phyloP scores from a whole-genome alignment of 1,140 invertebrate species.

The Ganaspis sp. region DNA sequence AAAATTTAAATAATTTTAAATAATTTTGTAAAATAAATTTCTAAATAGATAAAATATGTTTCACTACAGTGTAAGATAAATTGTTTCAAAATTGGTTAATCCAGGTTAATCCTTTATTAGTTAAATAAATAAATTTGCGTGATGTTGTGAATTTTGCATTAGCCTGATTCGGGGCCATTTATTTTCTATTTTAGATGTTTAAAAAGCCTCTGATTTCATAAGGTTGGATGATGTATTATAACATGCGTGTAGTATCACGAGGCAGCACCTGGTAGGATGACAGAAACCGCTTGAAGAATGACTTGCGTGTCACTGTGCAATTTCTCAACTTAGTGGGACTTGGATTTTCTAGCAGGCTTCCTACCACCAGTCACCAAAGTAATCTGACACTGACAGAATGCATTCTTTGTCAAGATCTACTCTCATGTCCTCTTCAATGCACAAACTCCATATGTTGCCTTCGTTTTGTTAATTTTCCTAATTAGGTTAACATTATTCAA shows the following conservation, averaged over 20 bases:
- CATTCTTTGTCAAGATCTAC: conserved; percentile 19
- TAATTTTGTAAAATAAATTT: too few relatives aligned
- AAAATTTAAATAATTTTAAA: too few relatives aligned
- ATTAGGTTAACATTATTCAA: too few relatives aligned
- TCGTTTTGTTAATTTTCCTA: background rate
- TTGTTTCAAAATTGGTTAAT: too few relatives aligned
- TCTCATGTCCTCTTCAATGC: background rate
- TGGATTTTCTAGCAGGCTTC: conserved; percentile 12
- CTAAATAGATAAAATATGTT: too few relatives aligned
- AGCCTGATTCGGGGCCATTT: too few relatives aligned
- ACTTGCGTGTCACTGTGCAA: conserved; percentile 22
- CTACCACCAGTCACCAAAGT: background rate
- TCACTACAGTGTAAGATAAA: too few relatives aligned
- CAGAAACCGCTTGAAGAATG: conserved; percentile 23
- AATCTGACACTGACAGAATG: conserved; percentile 9
- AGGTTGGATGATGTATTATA: background rate
- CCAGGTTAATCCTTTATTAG: too few relatives aligned
- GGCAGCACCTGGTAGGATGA: conserved; percentile 1
- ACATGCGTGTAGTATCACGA: conserved; percentile 18
- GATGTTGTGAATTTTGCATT: too few relatives aligned
- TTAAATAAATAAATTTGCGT: too few relatives aligned
- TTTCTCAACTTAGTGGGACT: conserved; percentile 16
- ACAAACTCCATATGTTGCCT: background rate
- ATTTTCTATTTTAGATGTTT: background rate
- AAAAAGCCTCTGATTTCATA: background rate